phyloP scores from a whole-genome alignment of 1,140 invertebrate species.

The Nephila pilipes region DNA sequence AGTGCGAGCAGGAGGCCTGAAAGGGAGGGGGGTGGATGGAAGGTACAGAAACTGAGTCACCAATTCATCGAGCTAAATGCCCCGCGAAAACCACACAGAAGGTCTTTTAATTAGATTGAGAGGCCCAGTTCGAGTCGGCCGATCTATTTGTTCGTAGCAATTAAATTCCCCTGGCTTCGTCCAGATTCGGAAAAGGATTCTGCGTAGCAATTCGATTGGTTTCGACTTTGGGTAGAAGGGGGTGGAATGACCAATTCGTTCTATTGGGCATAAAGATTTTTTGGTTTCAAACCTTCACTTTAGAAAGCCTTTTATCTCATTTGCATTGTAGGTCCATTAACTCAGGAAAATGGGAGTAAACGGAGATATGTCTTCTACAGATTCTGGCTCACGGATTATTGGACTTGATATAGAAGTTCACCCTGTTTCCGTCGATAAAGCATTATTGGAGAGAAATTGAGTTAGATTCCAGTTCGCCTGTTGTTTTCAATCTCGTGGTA shows the following conservation, averaged over 20 bases:
- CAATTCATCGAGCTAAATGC: conserved; percentile 21
- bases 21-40: not conserved
- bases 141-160: conserved; percentile 57
- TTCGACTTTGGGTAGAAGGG: not conserved
- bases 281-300: conserved; percentile 14
- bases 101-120: conserved; percentile 61
- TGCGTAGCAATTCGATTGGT: not conserved
- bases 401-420: not conserved
- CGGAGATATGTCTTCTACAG: conserved; percentile 10
- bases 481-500: not conserved
- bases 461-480: not conserved
- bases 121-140: not conserved
- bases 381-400: not conserved
- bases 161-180: conserved; percentile 30
- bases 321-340: conserved; percentile 34
- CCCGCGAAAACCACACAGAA: conserved; percentile 46
- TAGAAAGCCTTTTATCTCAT: not conserved
- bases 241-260: conserved; percentile 8
- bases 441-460: conserved; percentile 41
- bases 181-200: conserved; percentile 33
- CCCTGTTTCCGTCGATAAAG: conserved; percentile 25
- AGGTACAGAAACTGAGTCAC: not conserved
- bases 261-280: conserved; percentile 45
- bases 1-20: not conserved
- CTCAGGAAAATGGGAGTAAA: conserved; percentile 17